Percentiles rank a stretch among this genome's conserved stretches.
These are phyloP conservation scores for Podabrus alpinus DNA, from an alignment of 2,888 invertebrate genomes.

Conservation along the genomic window DNA sequence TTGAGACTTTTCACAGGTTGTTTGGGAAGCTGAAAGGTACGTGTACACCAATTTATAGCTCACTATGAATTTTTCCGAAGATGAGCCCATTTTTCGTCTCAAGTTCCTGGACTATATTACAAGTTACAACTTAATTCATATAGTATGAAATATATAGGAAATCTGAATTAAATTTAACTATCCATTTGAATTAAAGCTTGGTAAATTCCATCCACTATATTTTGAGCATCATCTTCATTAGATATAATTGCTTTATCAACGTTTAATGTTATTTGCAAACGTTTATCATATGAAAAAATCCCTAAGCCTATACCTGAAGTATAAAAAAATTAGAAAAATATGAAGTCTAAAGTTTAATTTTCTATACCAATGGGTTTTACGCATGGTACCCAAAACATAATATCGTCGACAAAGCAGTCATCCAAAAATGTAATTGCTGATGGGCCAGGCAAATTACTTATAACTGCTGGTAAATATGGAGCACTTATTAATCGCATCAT, in stretches of 20 bases:
- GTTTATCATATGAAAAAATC: constrained; percentile 58
- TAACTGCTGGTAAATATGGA: neutral
- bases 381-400: constrained; percentile 61
- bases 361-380: neutral
- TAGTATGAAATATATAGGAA: too few species aligned
- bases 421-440: neutral
- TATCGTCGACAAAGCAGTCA: constrained; percentile 51
- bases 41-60: too few species aligned
- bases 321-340: too few species aligned
- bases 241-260: constrained; percentile 56
- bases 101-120: too few species aligned
- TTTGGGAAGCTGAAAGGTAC: too few species aligned
- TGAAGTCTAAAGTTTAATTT: neutral
- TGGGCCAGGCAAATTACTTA: neutral
- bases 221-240: constrained; percentile 48
- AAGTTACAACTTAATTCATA: too few species aligned
- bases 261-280: constrained; percentile 56
- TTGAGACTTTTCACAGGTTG: too few species aligned
- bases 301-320: constrained; percentile 57
- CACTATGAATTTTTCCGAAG: too few species aligned
- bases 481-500: fast-evolving
- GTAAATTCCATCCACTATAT: constrained; percentile 45
- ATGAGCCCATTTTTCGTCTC: too few species aligned
- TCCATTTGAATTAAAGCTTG: neutral
- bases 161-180: neutral